Conservation (phyloP, 2,888 invertebrate species). For the Desoria tigrina region DNA sequence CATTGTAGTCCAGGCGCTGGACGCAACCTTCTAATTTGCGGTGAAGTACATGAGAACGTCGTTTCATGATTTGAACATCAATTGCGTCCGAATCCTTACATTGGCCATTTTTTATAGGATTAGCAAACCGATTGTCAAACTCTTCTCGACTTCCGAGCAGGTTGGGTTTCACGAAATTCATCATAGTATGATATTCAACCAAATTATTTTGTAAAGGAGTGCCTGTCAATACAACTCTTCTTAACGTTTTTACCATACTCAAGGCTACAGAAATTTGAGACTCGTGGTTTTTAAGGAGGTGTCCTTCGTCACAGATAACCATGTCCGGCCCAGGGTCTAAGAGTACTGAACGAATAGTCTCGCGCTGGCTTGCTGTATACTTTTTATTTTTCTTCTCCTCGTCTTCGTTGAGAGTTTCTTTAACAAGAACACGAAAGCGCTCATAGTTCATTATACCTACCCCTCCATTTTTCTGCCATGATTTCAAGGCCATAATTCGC, state of each 20-base stretch:
- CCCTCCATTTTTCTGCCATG: constrained; percentile 63
- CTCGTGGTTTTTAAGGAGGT: constrained; percentile 80
- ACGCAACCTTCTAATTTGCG: constrained; percentile 77
- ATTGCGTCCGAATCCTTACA: constrained; percentile 74
- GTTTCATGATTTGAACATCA: constrained; percentile 81
- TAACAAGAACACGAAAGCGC: constrained; percentile 65
- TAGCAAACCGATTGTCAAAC: constrained; percentile 76
- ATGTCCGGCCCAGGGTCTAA: constrained; percentile 72
- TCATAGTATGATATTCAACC: constrained; percentile 86
- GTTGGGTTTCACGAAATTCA: constrained; percentile 85
- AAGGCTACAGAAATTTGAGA: constrained; percentile 73
- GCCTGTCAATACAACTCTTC: constrained; percentile 81
- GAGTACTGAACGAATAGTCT: constrained; percentile 58
- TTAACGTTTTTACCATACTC: constrained; percentile 68
- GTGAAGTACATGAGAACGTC: constrained; percentile 81
- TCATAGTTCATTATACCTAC: constrained; percentile 74
- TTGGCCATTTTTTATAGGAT: constrained; percentile 87
- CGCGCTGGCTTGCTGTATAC: constrained; percentile 51
- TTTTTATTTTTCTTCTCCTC: constrained; percentile 54
- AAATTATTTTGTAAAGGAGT: constrained; percentile 92
- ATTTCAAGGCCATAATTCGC: constrained; percentile 57
- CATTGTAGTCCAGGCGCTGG: constrained; percentile 84
- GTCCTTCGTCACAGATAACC: constrained; percentile 88
- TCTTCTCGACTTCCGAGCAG: constrained; percentile 80
- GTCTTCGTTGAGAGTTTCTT: constrained; percentile 44